phyloP scores from a whole-genome alignment of 2,113 vertebrate genomes.

The Alligator mississippiensis region DNA sequence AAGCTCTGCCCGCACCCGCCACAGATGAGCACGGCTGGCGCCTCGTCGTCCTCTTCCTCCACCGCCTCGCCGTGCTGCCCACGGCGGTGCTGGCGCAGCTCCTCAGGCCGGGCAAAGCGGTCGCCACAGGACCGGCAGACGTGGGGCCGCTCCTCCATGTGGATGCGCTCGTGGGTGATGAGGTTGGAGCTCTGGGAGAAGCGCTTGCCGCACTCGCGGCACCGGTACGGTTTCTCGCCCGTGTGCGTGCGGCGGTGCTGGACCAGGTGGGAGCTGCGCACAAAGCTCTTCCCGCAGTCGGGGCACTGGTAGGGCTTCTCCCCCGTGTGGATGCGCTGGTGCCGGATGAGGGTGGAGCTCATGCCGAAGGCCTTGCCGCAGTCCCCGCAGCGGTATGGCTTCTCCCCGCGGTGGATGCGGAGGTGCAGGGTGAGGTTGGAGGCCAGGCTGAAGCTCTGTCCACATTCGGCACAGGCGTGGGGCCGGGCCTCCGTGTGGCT shows the following conservation, averaged over 20 bases:
- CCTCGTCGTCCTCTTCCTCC: background rate
- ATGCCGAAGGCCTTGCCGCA: too few relatives aligned
- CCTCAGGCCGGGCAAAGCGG: constrained; percentile 51
- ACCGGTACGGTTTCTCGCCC: constrained; percentile 30
- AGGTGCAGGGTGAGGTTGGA: constrained; percentile 11
- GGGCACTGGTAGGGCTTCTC: too few relatives aligned
- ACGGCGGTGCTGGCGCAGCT: background rate
- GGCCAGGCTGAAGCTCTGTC: constrained; percentile 13
- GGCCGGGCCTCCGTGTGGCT: constrained; percentile 16
- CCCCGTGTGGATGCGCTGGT: too few relatives aligned
- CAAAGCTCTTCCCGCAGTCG: too few relatives aligned
- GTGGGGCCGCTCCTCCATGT: constrained; percentile 62
- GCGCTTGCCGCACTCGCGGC: constrained; percentile 47
- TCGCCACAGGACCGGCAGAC: constrained; percentile 65
- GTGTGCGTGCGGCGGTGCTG: background rate
- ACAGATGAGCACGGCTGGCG: background rate
- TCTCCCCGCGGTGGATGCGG: constrained; percentile 10
- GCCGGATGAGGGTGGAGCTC: too few relatives aligned
- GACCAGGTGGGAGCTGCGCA: too few relatives aligned
- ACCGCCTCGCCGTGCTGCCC: background rate
- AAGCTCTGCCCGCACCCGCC: constrained; percentile 21
- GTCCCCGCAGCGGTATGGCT: background rate
- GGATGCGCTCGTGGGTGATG: constrained; percentile 61
- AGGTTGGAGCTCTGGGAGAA: constrained; percentile 63
- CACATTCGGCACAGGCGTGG: background rate